Conservation (phyloP, 2,888 invertebrate species). For the Philaethria dido region DNA sequence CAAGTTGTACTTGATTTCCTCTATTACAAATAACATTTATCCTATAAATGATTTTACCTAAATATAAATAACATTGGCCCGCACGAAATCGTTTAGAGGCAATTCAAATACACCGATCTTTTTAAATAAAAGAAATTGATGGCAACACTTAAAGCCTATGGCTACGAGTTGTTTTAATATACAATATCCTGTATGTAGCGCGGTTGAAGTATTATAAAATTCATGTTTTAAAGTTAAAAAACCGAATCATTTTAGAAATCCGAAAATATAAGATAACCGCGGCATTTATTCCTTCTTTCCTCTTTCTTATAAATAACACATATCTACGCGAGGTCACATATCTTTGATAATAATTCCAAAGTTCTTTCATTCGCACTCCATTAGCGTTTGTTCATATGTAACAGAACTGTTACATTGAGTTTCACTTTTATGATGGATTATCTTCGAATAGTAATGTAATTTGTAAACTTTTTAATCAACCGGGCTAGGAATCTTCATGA, state of each 20-base stretch:
- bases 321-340: slow-evolving; percentile 58
- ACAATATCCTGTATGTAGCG: neutral
- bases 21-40: slow-evolving; percentile 33
- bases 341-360: slow-evolving; percentile 52
- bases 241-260: slow-evolving; percentile 1
- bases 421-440: slow-evolving; percentile 1
- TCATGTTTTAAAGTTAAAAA: neutral
- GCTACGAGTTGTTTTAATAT: slow-evolving; percentile 7
- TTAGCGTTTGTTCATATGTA: neutral
- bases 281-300: slow-evolving; percentile 23
- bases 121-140: slow-evolving; percentile 9
- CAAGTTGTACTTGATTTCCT: slow-evolving; percentile 38
- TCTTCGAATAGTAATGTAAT: slow-evolving; percentile 7
- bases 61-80: slow-evolving; percentile 51
- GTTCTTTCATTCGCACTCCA: slow-evolving; percentile 42
- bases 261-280: slow-evolving; percentile 1
- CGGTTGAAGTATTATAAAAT: neutral
- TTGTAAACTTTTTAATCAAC: neutral
- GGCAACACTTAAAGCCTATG: slow-evolving; percentile 16
- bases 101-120: slow-evolving; percentile 36
- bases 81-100: slow-evolving; percentile 46
- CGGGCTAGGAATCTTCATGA: slow-evolving; percentile 1
- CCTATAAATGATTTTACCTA: slow-evolving; percentile 41
- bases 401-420: neutral
- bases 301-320: slow-evolving; percentile 37